These are phyloP conservation scores for Lophius piscatorius DNA, from an alignment of 2,113 vertebrate genomes.

Conservation along the genomic window DNA sequence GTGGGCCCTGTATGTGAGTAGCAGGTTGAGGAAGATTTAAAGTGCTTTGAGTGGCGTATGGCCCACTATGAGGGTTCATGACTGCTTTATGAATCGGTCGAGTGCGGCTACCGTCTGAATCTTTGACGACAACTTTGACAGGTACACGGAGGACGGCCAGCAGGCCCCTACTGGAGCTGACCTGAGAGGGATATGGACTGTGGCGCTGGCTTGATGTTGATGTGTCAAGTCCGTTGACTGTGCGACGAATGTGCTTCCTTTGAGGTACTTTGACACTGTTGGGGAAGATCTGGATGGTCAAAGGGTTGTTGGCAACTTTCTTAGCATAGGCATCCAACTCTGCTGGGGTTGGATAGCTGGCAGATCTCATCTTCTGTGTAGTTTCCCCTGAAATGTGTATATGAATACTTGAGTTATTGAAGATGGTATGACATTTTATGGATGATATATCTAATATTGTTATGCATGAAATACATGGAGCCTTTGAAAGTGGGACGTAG, in stretches of 20 bases:
- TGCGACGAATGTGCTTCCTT: slow-evolving; percentile 96
- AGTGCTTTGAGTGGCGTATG: slow-evolving; percentile 94
- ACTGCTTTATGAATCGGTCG: slow-evolving; percentile 87
- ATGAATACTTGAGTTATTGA: neutral
- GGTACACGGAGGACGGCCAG: slow-evolving; percentile 93
- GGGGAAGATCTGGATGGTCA: slow-evolving; percentile 98
- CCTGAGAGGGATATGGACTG: slow-evolving; percentile 94
- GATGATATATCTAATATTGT: neutral
- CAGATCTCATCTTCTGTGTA: slow-evolving; percentile 99
- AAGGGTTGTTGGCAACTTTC: slow-evolving; percentile 97
- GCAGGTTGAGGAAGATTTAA: slow-evolving; percentile 88
- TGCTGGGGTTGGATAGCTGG: slow-evolving; percentile 98
- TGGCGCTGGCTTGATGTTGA: slow-evolving; percentile 89
- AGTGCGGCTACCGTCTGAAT: slow-evolving; percentile 87
- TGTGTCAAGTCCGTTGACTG: slow-evolving; percentile 98
- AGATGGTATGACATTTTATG: neutral
- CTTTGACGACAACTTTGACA: slow-evolving; percentile 89
- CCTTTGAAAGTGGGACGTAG: neutral
- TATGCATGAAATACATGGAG: neutral
- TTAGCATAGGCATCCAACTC: slow-evolving; percentile 99
- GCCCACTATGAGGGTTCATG: slow-evolving; percentile 92
- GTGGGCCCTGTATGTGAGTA: slow-evolving; percentile 81
- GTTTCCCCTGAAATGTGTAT: slow-evolving; percentile 91
- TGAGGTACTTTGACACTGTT: slow-evolving; percentile 99
- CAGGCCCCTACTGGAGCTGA: slow-evolving; percentile 90